phyloP scores from a whole-genome alignment of 1,140 invertebrate species.

The Camponotus floridanus region DNA sequence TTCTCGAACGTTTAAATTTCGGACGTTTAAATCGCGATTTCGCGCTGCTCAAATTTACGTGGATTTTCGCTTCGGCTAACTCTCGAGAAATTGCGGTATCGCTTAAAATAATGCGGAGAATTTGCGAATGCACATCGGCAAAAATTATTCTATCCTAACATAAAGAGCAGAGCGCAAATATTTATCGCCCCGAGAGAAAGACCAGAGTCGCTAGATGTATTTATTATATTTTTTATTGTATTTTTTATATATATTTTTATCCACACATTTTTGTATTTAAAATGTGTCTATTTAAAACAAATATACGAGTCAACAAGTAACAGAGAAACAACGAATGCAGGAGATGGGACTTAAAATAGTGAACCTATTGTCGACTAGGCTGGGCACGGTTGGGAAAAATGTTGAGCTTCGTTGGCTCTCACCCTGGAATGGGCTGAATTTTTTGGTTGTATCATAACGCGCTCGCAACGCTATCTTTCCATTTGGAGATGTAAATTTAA shows the following conservation, averaged over 20 bases:
- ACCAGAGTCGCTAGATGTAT: slow-evolving; percentile 2
- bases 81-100: slow-evolving; percentile 6
- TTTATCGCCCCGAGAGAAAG: slow-evolving; percentile 26
- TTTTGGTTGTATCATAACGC: slow-evolving; percentile 24
- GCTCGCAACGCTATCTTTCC: slow-evolving; percentile 42
- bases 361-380: slow-evolving; percentile 1
- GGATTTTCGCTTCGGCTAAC: slow-evolving; percentile 25
- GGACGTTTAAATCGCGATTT: slow-evolving; percentile 42
- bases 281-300: slow-evolving; percentile 4
- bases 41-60: background rate
- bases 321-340: slow-evolving; percentile 1
- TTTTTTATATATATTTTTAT: slow-evolving; percentile 12
- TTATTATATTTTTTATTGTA: no score
- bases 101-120: background rate
- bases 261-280: slow-evolving; percentile 31
- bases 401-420: slow-evolving; percentile 37
- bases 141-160: slow-evolving; percentile 36
- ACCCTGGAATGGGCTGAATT: background rate
- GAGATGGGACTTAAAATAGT: slow-evolving; percentile 8
- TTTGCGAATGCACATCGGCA: background rate
- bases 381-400: slow-evolving; percentile 28
- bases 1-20: background rate
- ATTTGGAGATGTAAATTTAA: slow-evolving; percentile 57
- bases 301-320: background rate
- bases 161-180: slow-evolving; percentile 23